Conservation (phyloP, 2,888 invertebrate genomes). For the Orgyia antiqua region DNA sequence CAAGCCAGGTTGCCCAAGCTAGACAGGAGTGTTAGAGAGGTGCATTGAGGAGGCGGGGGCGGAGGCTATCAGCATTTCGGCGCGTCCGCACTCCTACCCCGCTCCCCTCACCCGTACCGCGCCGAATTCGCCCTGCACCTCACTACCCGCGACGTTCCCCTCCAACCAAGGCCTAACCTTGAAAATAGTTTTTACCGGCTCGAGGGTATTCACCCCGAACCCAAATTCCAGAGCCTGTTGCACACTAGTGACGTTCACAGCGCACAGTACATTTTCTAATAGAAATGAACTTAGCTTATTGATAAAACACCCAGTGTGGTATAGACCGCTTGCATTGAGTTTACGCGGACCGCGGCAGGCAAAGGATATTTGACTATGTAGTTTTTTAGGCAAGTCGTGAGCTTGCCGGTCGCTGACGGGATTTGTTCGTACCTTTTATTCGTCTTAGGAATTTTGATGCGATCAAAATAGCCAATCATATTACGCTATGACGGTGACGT, state of each 20-base stretch:
- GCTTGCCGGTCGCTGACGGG: conserved; percentile 48
- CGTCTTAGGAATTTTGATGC: conserved; percentile 49
- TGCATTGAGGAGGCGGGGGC: conserved; percentile 32
- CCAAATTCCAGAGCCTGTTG: conserved; percentile 66
- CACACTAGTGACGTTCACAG: conserved; percentile 56
- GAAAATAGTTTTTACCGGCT: conserved; percentile 77
- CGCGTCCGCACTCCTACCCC: conserved; percentile 54
- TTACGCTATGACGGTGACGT: conserved; percentile 20
- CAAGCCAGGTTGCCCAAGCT: conserved; percentile 39
- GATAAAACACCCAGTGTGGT: conserved; percentile 41
- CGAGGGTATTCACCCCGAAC: conserved; percentile 77
- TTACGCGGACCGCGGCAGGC: conserved; percentile 57
- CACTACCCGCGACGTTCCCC: conserved; percentile 66
- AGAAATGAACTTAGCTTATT: conserved; percentile 33
- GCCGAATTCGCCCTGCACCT: conserved; percentile 69
- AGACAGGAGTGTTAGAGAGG: conserved; percentile 29
- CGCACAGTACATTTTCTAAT: conserved; percentile 44
- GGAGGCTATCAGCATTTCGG: conserved; percentile 73
- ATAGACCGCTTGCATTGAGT: conserved; percentile 41
- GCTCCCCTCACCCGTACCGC: conserved; percentile 36
- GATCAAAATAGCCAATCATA: conserved; percentile 43
- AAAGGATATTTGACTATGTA: conserved; percentile 72
- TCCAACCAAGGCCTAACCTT: conserved; percentile 70
- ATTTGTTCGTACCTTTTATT: conserved; percentile 52
- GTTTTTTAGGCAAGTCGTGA: conserved; percentile 67